phyloP scores from a whole-genome alignment of 2,113 vertebrate genomes.

The Okapia johnstoni region DNA sequence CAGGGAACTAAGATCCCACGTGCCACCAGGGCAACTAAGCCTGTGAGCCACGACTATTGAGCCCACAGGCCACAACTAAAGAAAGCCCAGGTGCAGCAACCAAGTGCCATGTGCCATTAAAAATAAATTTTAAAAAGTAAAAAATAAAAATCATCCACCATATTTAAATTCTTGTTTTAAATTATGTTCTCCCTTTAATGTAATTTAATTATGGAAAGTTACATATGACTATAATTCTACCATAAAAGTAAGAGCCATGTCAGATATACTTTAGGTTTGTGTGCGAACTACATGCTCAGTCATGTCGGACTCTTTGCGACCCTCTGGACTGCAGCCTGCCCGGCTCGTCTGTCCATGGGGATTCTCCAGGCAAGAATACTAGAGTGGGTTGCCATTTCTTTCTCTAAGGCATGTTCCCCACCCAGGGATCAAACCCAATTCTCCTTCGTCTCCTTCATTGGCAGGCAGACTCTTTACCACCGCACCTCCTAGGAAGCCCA shows the following conservation, averaged over 20 bases:
- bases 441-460: neutral
- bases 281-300: neutral
- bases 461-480: neutral
- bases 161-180: neutral
- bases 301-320: neutral
- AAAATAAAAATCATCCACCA: neutral
- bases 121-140: too few relatives aligned
- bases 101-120: too few relatives aligned
- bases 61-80: too few relatives aligned
- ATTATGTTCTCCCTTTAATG: neutral
- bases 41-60: too few relatives aligned
- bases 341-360: neutral
- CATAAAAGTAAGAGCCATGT: neutral
- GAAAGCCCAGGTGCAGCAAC: too few relatives aligned
- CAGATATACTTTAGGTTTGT: neutral
- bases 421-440: neutral
- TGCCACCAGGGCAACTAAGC: too few relatives aligned
- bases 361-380: neutral
- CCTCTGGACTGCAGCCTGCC: neutral
- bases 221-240: neutral
- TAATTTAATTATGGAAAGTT: neutral
- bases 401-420: neutral
- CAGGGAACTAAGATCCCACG: too few relatives aligned
- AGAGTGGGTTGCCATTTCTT: neutral
- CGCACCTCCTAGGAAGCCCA: neutral